These are phyloP conservation scores for Aradophagus sp. DNA, from an alignment of 1,140 invertebrate species.

Conservation along the genomic window DNA sequence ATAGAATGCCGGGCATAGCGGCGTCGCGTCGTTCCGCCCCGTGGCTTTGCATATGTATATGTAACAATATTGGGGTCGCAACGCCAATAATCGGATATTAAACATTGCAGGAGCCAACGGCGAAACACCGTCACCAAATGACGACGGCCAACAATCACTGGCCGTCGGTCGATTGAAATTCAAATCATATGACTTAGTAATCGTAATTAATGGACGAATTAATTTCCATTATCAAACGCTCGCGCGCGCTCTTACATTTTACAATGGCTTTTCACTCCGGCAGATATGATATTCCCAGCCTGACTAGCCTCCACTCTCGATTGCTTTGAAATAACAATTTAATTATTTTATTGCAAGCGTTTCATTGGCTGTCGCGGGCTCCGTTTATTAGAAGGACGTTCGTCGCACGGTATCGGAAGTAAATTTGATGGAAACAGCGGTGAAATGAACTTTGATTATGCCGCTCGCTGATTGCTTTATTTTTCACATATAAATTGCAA, in stretches of 20 bases:
- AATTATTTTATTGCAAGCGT: too few species aligned
- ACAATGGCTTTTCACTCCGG: conserved; percentile 11
- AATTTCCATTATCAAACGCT: conserved; percentile 26
- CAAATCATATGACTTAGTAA: conserved; percentile 51
- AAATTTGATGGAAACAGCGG: too few species aligned
- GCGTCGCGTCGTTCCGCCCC: conserved; percentile 11
- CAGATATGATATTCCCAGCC: not conserved
- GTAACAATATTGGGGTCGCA: conserved; percentile 47
- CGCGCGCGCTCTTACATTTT: conserved; percentile 21
- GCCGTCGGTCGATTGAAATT: conserved; percentile 44
- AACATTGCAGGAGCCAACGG: conserved; percentile 49
- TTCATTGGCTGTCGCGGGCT: too few species aligned
- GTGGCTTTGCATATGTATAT: conserved; percentile 25
- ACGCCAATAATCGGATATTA: conserved; percentile 59
- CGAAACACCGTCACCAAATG: conserved; percentile 39
- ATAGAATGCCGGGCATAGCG: conserved; percentile 48
- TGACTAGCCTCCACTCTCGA: too few species aligned
- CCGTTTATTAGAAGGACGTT: too few species aligned
- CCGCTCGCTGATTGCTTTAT: too few species aligned
- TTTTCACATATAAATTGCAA: too few species aligned
- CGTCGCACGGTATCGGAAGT: too few species aligned
- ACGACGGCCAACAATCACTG: conserved; percentile 35
- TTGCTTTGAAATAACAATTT: too few species aligned
- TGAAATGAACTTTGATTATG: too few species aligned
- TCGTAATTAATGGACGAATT: conserved; percentile 43